Evolutionary conservation across 2,797 vertebrate genomes (phyloP), one percentile per base, ranked within the genome.

Genomic region (Gobionotothen gibberifrons): DNA sequence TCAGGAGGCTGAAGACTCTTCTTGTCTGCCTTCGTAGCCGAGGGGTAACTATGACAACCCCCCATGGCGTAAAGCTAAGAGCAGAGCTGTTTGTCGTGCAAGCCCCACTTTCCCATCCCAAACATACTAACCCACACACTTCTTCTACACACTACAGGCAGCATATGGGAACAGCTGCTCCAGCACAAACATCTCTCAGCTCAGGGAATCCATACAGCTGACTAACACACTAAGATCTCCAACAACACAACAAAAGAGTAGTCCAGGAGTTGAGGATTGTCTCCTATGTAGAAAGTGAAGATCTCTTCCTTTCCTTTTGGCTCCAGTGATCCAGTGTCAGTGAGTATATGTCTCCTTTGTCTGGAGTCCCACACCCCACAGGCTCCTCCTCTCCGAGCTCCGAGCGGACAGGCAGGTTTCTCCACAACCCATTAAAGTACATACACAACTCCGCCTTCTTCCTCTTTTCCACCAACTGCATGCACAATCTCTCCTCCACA

Each of bases 21-120:
- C 72, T 63, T 63, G 79, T 93, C 90, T 53, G 73, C 57, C 75
- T 94, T 87, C 3, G 83, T 83, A 11, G 88, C 83, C 9, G 92
- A 92, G 89, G 91, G 89, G 92, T 93, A 93, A 85, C 94, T 94
- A 83, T 95, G 92, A 85, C 94, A 95, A 85, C 93, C 93, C 88
- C 94, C 94, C 93, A 95, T 94, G 90, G 86, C 88, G 51, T 72
- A 51, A 74, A 85, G 86, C 89, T 93, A 93, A 86, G 87, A 87
- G 85, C 69, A 66, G 76, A 92, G 84, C 58, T 76, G 85, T 88
- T 73, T 77, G 76, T 83, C 1, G 66, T 61, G 53, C 82, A 90
- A 85, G 83, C 78, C 64, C 86, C 82, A 87, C 84, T 85, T 91
- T 93, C 88, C 91, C 93, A 94, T 93, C 91, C 82, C 86, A 82